Evolutionary conservation across 2,888 invertebrate species (phyloP), one percentile per base, ranked within the genome.

Genomic region (Rhamnusium bicolor): DNA sequence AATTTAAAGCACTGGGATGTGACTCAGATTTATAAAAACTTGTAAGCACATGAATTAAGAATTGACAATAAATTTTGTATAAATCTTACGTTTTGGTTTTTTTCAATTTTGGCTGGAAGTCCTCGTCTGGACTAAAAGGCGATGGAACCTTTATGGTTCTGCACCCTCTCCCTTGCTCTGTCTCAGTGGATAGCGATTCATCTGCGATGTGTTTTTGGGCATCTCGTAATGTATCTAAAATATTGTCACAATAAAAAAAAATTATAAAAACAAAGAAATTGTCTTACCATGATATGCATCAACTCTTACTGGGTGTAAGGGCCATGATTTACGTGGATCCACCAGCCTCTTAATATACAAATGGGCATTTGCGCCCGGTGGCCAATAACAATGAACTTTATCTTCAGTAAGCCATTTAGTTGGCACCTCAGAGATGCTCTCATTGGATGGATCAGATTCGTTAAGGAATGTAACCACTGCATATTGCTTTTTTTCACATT

Each of bases 381-480:
- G 66, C 66, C 66, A 56, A 54, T 66, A 54, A 18, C 53, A 66
- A 21, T 7, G 3, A n/a, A 46, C 53, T 10, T 54, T 32, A n/a
- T 14, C 54, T 10, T 66, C 66, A 54, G 53, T 29, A 5, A 66
- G 54, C 66, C 66, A 66, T 10, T 40, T 66, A 7, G 54, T n/a
- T 12, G 66, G 56, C 4, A 66, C 66, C 53, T 66, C 66, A 29
- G 54, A 32, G 6, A 66, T 53, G n/a, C 40, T 54, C 19, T 63
- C 51, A 0, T 47, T 16, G 2, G 47, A 14, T 7, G n/a, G 16
- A 16, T 63, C 63, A 12, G 51, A 63, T 51, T 63, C 63, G 8
- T 47, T 49, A 24, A 21, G 14, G 24, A 66, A 66, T 12, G 14
- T 16, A 7, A 66, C 54, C 40, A 53, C 29, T 12, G 32, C 29